phyloP scores from a whole-genome alignment of 92 coral and sea anemone species.

The Anthopleura xanthogrammica region DNA sequence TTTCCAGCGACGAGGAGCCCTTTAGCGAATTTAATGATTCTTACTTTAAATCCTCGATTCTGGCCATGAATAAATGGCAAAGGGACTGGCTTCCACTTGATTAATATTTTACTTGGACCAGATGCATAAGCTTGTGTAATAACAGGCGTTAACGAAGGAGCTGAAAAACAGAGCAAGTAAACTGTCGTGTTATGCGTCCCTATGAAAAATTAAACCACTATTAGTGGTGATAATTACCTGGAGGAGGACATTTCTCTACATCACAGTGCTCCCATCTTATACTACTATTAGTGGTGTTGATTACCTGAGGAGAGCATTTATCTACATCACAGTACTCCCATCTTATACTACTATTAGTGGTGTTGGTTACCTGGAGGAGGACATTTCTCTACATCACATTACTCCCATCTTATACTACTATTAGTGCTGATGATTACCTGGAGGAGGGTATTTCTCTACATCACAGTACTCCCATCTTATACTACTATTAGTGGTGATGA shows the following conservation, averaged over 20 bases:
- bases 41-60: constrained; percentile 26
- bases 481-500: not conserved
- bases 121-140: constrained; percentile 16
- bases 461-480: not conserved
- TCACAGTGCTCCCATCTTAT: not conserved
- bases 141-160: constrained; percentile 29
- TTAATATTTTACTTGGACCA: constrained; percentile 28
- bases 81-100: constrained; percentile 44
- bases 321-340: no score
- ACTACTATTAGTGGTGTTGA: no score
- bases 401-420: no score
- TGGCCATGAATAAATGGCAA: constrained; percentile 29
- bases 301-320: no score
- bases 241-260: not conserved
- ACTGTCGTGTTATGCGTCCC: not conserved
- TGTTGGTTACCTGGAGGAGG: no score
- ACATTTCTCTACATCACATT: no score
- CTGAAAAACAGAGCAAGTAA: not conserved
- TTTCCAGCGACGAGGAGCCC: not conserved
- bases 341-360: no score
- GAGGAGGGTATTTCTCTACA: no score
- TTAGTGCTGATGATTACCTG: no score
- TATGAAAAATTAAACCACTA: not conserved
- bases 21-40: not conserved
- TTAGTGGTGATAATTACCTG: not conserved